A percentile compares a stretch with the other conserved stretches of the same genome.
These are phyloP conservation scores for Allacma fusca DNA, from an alignment of 2,888 invertebrate genomes.

Conservation along the genomic window DNA sequence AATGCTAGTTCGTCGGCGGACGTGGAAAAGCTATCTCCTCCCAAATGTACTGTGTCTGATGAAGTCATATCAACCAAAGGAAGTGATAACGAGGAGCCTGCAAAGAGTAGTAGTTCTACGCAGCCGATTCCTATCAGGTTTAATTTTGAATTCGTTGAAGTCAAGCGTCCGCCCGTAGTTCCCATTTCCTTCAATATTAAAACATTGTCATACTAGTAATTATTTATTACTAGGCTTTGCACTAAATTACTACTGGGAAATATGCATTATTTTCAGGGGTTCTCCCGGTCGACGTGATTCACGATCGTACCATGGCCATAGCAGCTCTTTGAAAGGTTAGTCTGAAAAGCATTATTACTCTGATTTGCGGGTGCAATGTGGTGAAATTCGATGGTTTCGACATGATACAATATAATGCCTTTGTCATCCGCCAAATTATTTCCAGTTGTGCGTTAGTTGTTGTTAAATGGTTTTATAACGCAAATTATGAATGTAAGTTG, in stretches of 20 bases:
- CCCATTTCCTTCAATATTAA: too few species aligned
- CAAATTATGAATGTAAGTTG: background rate
- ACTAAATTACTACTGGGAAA: too few species aligned
- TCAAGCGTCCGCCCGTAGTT: too few species aligned
- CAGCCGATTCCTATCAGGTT: constrained; percentile 81
- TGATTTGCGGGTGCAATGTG: background rate
- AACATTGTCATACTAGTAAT: too few species aligned
- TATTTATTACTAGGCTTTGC: too few species aligned
- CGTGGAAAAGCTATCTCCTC: background rate
- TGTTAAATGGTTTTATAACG: background rate
- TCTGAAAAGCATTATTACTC: background rate
- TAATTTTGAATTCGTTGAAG: constrained; percentile 58
- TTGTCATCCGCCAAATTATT: background rate
- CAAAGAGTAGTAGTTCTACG: constrained; percentile 65
- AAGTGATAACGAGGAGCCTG: constrained; percentile 4
- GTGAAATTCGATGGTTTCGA: background rate
- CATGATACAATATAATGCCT: background rate
- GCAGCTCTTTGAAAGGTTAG: constrained; percentile 18
- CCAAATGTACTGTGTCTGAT: background rate
- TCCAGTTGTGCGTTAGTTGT: constrained; percentile 5
- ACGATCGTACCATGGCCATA: constrained; percentile 44
- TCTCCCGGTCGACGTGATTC: constrained; percentile 46
- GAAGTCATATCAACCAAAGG: background rate
- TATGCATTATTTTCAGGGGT: constrained; percentile 43
- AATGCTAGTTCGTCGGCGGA: background rate